phyloP scores from a whole-genome alignment of 2,797 vertebrate species.

The Leptoclinus maculatus region DNA sequence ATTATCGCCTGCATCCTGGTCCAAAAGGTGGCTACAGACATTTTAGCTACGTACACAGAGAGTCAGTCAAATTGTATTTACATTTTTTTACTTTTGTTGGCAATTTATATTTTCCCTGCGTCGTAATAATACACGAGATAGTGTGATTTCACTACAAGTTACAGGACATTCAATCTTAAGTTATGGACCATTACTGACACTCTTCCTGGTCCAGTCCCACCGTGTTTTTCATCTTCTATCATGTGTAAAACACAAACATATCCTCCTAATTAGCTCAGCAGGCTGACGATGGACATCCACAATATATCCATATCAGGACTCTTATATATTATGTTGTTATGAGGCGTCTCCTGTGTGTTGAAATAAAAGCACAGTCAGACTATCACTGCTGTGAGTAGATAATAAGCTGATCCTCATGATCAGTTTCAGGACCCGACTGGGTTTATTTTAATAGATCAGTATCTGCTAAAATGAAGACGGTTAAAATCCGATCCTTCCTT shows the following conservation, averaged over 20 bases:
- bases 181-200: slow-evolving; percentile 4
- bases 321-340: not conserved
- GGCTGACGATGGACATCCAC: slow-evolving; percentile 13
- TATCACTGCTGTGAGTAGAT: not conserved
- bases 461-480: not conserved
- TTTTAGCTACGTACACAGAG: not conserved
- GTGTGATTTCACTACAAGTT: not conserved
- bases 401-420: not conserved
- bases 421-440: not conserved
- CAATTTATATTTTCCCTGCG: not conserved
- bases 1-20: not conserved
- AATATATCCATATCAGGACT: slow-evolving; percentile 5
- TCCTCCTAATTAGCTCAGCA: slow-evolving; percentile 21
- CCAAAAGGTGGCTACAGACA: not conserved
- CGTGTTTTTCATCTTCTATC: not conserved
- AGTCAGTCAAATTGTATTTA: not conserved
- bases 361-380: not conserved
- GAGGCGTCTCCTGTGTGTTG: not conserved
- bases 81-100: not conserved
- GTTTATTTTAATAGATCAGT: not conserved
- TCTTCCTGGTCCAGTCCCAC: not conserved
- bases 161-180: not conserved
- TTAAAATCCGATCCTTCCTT: not conserved
- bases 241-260: not conserved
- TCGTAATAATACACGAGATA: not conserved